A percentile compares a stretch with the other conserved stretches of the same genome.
Conservation (phyloP, 2,113 vertebrate genomes). For the Psettodes erumei region DNA sequence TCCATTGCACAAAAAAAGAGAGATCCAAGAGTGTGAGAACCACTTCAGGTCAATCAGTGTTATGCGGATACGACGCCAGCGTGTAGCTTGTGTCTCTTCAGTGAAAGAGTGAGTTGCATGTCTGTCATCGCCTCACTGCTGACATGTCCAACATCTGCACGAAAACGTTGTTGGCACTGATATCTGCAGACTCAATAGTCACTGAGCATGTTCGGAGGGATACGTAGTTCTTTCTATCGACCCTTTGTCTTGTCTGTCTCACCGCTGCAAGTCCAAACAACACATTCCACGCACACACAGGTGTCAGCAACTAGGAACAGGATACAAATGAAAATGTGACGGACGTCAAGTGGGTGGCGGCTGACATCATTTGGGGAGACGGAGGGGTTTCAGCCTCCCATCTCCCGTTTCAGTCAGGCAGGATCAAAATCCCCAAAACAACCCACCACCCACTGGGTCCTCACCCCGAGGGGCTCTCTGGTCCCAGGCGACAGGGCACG, state of each 20-base stretch:
- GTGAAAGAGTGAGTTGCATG: constrained; percentile 53
- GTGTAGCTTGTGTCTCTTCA: constrained; percentile 9
- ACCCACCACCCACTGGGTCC: constrained; percentile 44
- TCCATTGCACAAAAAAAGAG: constrained; percentile 1
- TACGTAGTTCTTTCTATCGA: constrained; percentile 11
- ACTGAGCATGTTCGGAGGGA: constrained; percentile 39
- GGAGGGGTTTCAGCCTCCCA: constrained; percentile 4
- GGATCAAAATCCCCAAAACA: constrained; percentile 47
- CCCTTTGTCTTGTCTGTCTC: constrained; percentile 3
- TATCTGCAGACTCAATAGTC: constrained; percentile 44
- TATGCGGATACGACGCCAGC: constrained; percentile 8
- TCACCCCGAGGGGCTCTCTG: constrained; percentile 60
- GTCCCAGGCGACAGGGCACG: constrained; percentile 39
- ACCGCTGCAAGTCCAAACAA: constrained; percentile 34
- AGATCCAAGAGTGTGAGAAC: constrained; percentile 17
- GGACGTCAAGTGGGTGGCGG: constrained; percentile 21
- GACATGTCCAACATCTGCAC: constrained; percentile 10
- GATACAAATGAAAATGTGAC: constrained; percentile 45
- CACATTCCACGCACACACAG: constrained; percentile 44
- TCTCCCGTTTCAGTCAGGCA: constrained; percentile 74
- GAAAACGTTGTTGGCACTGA: constrained; percentile 35
- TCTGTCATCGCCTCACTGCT: constrained; percentile 35
- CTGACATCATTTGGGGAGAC: constrained; percentile 79
- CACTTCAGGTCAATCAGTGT: constrained; percentile 24
- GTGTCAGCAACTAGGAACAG: constrained; percentile 29